A percentile compares a stretch with the other conserved stretches of the same genome.
Evolutionary conservation across 2,797 vertebrate species (phyloP).

Genomic region (Enteromius afrohamiltoni): DNA sequence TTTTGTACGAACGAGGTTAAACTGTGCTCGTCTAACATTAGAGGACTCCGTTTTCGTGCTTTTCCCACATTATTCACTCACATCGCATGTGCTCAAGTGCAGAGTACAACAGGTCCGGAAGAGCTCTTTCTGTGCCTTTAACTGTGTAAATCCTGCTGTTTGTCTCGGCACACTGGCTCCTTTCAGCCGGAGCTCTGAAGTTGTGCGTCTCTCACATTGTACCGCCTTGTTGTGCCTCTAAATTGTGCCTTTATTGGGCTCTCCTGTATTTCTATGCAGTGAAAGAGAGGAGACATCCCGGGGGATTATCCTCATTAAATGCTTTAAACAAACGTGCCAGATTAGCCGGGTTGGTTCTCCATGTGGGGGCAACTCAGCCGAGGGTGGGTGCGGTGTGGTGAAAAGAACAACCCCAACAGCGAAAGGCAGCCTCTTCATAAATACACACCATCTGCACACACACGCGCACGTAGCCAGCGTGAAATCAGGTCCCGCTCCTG

Average conservation of each 20-base stretch:
- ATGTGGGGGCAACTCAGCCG: slow-evolving; percentile 37
- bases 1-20: background rate
- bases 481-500: slow-evolving; percentile 53
- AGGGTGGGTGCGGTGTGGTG: slow-evolving; percentile 48
- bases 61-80: background rate
- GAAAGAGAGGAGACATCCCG: slow-evolving; percentile 63
- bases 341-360: slow-evolving; percentile 62
- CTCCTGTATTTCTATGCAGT: slow-evolving; percentile 60
- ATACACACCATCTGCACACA: slow-evolving; percentile 30
- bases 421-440: slow-evolving; percentile 17
- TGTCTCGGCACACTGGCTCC: slow-evolving; percentile 73
- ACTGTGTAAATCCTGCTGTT: slow-evolving; percentile 64
- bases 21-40: background rate
- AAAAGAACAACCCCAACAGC: slow-evolving; percentile 34
- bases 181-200: slow-evolving; percentile 67
- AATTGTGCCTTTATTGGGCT: slow-evolving; percentile 65
- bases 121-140: slow-evolving; percentile 38
- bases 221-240: slow-evolving; percentile 70
- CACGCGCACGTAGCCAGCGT: slow-evolving; percentile 8
- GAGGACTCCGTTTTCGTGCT: background rate
- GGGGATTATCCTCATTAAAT: slow-evolving; percentile 75
- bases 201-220: slow-evolving; percentile 71
- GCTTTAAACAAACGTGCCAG: slow-evolving; percentile 72
- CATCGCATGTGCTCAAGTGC: background rate
- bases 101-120: slow-evolving; percentile 62